Conservation (phyloP, 1,140 invertebrate species). For the Trachymyrmex cornetzi region DNA sequence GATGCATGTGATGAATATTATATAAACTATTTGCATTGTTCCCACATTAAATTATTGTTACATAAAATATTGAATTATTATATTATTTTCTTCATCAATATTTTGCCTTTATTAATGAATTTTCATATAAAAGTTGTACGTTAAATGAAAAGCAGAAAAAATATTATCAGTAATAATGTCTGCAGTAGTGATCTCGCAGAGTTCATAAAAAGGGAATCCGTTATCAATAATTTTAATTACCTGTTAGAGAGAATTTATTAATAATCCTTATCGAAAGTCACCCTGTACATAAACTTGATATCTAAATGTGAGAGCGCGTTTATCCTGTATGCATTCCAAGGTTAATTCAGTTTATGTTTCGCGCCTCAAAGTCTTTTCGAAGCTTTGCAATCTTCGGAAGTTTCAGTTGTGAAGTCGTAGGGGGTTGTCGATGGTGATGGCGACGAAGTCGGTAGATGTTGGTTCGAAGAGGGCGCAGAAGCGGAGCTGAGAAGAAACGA, state of each 20-base stretch:
- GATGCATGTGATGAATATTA: background rate
- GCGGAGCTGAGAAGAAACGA: background rate
- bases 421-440: constrained; percentile 13
- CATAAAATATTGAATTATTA: background rate
- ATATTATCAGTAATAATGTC: background rate
- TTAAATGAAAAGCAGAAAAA: background rate
- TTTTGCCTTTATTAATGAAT: background rate
- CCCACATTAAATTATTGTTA: constrained; percentile 7
- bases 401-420: constrained; percentile 55
- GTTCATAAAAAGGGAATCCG: background rate
- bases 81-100: constrained; percentile 9
- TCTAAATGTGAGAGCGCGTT: constrained; percentile 41
- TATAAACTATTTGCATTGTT: background rate
- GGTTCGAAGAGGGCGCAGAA: constrained; percentile 19
- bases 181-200: background rate
- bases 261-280: background rate
- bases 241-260: background rate
- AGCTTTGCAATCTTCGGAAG: constrained; percentile 69
- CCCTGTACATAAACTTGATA: background rate
- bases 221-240: constrained; percentile 15
- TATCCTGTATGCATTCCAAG: constrained; percentile 22
- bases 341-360: constrained; percentile 69
- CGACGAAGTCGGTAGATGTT: background rate
- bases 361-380: constrained; percentile 58
- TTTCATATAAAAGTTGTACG: background rate